A percentile compares a stretch with the other conserved stretches of the same genome.
These are phyloP conservation scores for Puntigrus tetrazona DNA, from an alignment of 2,113 vertebrate species.

Conservation along the genomic window DNA sequence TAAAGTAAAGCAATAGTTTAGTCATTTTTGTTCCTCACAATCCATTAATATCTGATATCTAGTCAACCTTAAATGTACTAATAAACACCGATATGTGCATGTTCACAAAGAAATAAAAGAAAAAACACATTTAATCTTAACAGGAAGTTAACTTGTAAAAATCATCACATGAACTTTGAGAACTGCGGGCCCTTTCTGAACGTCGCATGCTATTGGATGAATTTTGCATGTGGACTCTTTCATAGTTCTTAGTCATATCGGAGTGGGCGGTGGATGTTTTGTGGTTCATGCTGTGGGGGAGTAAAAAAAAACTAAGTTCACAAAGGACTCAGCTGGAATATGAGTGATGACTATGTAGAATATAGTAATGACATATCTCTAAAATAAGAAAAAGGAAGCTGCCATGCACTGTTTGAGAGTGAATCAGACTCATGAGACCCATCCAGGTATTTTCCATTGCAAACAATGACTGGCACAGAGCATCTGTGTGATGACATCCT, in stretches of 20 bases:
- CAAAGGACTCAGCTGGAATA: slow-evolving; percentile 11
- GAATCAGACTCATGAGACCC: neutral
- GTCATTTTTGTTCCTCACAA: neutral
- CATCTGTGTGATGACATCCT: neutral
- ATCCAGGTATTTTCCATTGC: neutral
- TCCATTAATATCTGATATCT: slow-evolving; percentile 5
- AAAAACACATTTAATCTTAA: neutral
- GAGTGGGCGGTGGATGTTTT: neutral
- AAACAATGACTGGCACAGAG: neutral
- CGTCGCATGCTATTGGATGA: neutral
- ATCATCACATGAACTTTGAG: neutral
- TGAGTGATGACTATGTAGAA: slow-evolving; percentile 4
- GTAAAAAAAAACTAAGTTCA: neutral
- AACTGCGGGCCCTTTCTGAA: neutral
- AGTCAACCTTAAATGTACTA: neutral
- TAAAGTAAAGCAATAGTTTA: neutral
- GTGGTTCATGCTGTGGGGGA: neutral
- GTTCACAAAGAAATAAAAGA: neutral
- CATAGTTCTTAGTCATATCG: neutral
- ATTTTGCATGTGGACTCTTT: neutral
- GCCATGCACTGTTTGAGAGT: neutral
- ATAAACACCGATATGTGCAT: neutral
- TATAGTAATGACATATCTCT: slow-evolving; percentile 39
- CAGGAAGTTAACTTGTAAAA: neutral
- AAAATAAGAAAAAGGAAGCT: slow-evolving; percentile 11